phyloP scores from a whole-genome alignment of 2,888 invertebrate species.

The Tetanocera ferruginea region DNA sequence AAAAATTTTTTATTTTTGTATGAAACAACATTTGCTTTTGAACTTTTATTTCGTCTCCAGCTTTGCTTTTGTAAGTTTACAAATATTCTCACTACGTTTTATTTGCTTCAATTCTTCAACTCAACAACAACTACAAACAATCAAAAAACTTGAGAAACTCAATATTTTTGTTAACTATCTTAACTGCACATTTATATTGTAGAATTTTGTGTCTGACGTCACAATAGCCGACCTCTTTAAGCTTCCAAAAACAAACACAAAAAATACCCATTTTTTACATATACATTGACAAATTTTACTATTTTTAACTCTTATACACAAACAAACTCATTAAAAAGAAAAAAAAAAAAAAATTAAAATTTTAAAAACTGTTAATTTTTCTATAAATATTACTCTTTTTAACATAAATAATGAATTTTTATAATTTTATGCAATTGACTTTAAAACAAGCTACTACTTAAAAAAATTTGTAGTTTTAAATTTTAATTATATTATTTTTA shows the following conservation, averaged over 20 bases:
- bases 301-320: slow-evolving; percentile 10
- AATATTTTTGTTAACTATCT: slow-evolving; percentile 19
- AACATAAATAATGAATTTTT: slow-evolving; percentile 12
- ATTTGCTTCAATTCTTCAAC: not conserved
- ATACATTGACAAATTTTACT: slow-evolving; percentile 17
- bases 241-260: slow-evolving; percentile 1
- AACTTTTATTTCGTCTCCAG: no score
- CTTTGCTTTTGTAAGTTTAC: not conserved
- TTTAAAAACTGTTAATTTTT: not conserved
- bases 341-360: not conserved
- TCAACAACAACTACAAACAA: slow-evolving; percentile 11
- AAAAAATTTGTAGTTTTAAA: slow-evolving; percentile 22
- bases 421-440: slow-evolving; percentile 15
- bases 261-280: not conserved
- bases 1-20: no score
- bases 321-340: slow-evolving; percentile 2
- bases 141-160: slow-evolving; percentile 4
- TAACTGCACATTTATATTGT: slow-evolving; percentile 3
- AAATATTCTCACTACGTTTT: slow-evolving; percentile 25
- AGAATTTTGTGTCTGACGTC: slow-evolving; percentile 1
- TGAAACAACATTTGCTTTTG: no score
- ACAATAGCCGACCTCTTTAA: not conserved
- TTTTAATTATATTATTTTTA: slow-evolving; percentile 24
- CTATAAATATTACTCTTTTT: not conserved
- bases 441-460: slow-evolving; percentile 17